Evolutionary conservation across 2,797 vertebrate species (phyloP), one percentile per base, ranked within the genome.

Genomic region (Pipistrellus pipistrellus): DNA sequence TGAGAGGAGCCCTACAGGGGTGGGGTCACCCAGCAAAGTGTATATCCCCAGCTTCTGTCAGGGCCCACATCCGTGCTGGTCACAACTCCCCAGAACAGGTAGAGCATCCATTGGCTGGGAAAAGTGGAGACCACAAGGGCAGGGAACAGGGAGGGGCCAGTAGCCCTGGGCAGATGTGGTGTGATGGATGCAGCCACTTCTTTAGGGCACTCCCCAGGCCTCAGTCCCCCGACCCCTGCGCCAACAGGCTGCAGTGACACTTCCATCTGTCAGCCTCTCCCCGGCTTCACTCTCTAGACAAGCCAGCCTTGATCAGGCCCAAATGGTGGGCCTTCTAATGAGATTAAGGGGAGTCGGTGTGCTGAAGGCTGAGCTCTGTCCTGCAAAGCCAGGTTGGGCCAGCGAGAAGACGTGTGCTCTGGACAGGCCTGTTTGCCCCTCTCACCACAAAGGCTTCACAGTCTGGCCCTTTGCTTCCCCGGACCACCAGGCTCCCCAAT

Each of bases 251-350:
- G 8, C 41, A 25, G 25, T 3, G 8, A 89, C 20, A 64, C 8
- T 14, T 13, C 23, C 32, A 38, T 66, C 71, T 38, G 44, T 41
- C 35, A 35, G 30, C 20, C 53, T 53, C 8, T 44, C 88, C 73
- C 69, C 53, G 87, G 51, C 76, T 46, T 90, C 20, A 3, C 27
- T 88, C 75, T 90, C 64, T 46, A 93, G 81, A 94, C 8, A 8
- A 83, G 14, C 46, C 23, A 81, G 64, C 85, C 85, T 89, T 90
- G 48, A 88, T 41, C 21, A 20, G 46, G 75, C 51, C 55, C 11
- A 96, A 94, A 76, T 3, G 44, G 53, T 44, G 23, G 66, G 76
- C 59, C 82, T 96, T 85, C 83, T 94, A 91, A 94, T 21, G 80
- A 95, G 92, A 91, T 84, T 83, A 92, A 89, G 68, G 55, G 57